Percentiles rank a stretch among this genome's conserved stretches.
Evolutionary conservation across 1,140 invertebrate genomes (phyloP).

Genomic region (Dendroctonus valens): DNA sequence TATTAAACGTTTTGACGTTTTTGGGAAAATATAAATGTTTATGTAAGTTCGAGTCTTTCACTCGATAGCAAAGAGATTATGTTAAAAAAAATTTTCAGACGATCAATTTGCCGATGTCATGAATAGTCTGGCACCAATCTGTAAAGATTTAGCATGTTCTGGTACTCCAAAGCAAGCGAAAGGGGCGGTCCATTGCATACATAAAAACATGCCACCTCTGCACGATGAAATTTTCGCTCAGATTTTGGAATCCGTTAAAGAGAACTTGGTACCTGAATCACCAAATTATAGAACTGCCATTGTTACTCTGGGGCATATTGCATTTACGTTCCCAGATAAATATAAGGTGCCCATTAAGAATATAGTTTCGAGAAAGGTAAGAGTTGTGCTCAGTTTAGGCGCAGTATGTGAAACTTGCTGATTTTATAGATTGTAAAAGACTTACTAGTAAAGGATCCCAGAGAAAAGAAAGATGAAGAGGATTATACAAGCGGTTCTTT

Average conservation of each 20-base stretch:
- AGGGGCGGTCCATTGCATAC: slow-evolving; percentile 90
- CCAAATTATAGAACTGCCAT: slow-evolving; percentile 89
- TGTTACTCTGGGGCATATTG: slow-evolving; percentile 91
- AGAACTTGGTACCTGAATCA: slow-evolving; percentile 73
- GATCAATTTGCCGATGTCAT: slow-evolving; percentile 71
- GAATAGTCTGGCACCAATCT: slow-evolving; percentile 75
- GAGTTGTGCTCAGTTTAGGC: slow-evolving; percentile 18
- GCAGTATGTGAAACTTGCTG: slow-evolving; percentile 3
- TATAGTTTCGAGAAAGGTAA: slow-evolving; percentile 87
- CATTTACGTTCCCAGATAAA: slow-evolving; percentile 84
- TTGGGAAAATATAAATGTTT: slow-evolving; percentile 82
- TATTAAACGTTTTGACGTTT: slow-evolving; percentile 82
- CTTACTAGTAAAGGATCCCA: slow-evolving; percentile 81
- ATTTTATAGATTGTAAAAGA: slow-evolving; percentile 85
- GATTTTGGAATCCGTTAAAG: slow-evolving; percentile 79
- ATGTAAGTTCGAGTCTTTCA: slow-evolving; percentile 53
- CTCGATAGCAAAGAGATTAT: slow-evolving; percentile 11
- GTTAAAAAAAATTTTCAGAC: slow-evolving; percentile 53
- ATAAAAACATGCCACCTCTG: slow-evolving; percentile 78
- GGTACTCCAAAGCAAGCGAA: slow-evolving; percentile 95
- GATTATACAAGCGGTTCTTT: slow-evolving; percentile 23
- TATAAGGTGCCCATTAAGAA: slow-evolving; percentile 89
- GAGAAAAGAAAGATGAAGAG: slow-evolving; percentile 51
- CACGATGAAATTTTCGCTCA: slow-evolving; percentile 81
- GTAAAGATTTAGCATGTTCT: slow-evolving; percentile 80